Conservation (phyloP, 2,113 vertebrate species). For the Pterophyllum scalare region DNA sequence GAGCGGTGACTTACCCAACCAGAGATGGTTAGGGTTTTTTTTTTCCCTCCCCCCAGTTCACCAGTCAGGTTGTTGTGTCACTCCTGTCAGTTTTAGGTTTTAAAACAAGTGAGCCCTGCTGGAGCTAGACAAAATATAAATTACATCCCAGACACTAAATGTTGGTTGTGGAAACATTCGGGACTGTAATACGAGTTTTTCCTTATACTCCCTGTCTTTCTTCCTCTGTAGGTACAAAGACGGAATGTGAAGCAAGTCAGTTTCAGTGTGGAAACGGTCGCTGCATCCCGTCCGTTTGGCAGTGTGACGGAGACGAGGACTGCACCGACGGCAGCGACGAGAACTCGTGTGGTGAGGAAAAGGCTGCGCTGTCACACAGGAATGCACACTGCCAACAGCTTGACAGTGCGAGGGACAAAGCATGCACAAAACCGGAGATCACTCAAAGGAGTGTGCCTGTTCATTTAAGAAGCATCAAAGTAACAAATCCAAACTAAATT, state of each 20-base stretch:
- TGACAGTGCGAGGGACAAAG: not conserved
- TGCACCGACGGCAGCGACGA: conserved; percentile 94
- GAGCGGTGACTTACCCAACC: too few relatives aligned
- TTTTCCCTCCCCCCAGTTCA: too few relatives aligned
- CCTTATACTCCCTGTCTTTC: not conserved
- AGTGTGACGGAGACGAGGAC: conserved; percentile 95
- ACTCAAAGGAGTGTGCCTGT: not conserved
- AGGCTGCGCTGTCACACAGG: not conserved
- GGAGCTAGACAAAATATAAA: not conserved
- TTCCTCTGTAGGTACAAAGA: conserved; percentile 80
- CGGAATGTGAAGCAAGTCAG: conserved; percentile 90
- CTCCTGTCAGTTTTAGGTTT: not conserved
- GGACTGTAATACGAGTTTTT: fast-evolving
- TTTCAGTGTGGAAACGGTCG: conserved; percentile 95
- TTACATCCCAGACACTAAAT: not conserved
- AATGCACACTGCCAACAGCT: not conserved
- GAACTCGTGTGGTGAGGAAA: conserved; percentile 88
- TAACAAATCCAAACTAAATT: not conserved
- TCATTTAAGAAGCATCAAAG: not conserved
- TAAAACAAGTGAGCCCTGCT: not conserved
- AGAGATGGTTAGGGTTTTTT: too few relatives aligned
- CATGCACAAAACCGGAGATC: not conserved
- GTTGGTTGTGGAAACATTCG: not conserved
- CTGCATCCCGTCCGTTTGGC: conserved; percentile 93
- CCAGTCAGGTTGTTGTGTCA: not conserved